Conservation (phyloP, 1,140 invertebrate species). For the Bombyx mandarina region DNA sequence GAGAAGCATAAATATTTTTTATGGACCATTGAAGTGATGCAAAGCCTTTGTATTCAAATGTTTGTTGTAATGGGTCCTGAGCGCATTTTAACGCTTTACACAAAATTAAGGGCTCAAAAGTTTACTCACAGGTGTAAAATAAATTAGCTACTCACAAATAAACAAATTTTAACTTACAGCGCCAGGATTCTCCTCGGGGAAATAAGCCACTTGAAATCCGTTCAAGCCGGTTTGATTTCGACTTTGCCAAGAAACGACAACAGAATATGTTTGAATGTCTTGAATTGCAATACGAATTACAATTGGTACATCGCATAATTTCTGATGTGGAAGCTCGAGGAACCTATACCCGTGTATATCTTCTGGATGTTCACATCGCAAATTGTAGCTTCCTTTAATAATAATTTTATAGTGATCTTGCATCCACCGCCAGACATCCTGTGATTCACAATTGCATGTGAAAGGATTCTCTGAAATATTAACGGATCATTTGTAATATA, state of each 20-base stretch:
- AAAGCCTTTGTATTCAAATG: conserved; percentile 64
- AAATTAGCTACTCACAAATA: background rate
- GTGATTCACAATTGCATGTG: conserved; percentile 85
- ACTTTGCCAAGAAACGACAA: conserved; percentile 90
- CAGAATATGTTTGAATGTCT: conserved; percentile 90
- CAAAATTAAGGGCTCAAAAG: conserved; percentile 25
- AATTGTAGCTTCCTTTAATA: conserved; percentile 67
- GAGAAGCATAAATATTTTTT: conserved; percentile 66
- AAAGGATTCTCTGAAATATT: conserved; percentile 83
- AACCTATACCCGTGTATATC: conserved; percentile 83
- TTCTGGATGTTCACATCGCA: conserved; percentile 84
- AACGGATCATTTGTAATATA: background rate
- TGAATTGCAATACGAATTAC: conserved; percentile 86
- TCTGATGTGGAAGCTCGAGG: conserved; percentile 81
- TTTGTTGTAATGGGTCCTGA: conserved; percentile 52
- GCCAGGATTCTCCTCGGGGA: conserved; percentile 75
- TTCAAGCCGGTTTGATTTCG: conserved; percentile 88
- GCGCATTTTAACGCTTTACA: conserved; percentile 29
- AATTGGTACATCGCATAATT: conserved; percentile 86
- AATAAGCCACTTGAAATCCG: conserved; percentile 89
- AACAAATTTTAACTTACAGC: conserved; percentile 34
- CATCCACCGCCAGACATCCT: conserved; percentile 91
- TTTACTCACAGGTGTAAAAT: conserved; percentile 16
- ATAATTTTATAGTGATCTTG: conserved; percentile 85
- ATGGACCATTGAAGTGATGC: conserved; percentile 65